These are phyloP conservation scores for Asarcornis scutulata DNA, from an alignment of 2,113 vertebrate species.

Conservation along the genomic window DNA sequence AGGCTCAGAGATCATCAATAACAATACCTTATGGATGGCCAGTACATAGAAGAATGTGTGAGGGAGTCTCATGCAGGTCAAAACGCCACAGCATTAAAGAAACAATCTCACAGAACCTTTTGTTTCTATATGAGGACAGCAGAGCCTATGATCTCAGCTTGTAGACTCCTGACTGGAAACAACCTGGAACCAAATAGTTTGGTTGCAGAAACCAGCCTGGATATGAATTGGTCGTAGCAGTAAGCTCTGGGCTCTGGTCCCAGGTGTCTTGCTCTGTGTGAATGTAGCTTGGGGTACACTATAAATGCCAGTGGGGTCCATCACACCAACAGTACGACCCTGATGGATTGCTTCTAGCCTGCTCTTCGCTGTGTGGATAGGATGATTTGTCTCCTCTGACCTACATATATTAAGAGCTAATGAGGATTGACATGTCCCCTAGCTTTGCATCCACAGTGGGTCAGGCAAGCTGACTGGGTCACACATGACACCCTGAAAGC, in stretches of 20 bases:
- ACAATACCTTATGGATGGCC: not conserved
- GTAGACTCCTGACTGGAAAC: not conserved
- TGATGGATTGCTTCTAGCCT: not conserved
- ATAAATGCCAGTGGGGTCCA: not conserved
- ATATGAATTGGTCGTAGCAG: not conserved
- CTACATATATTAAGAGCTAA: not conserved
- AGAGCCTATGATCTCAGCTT: not conserved
- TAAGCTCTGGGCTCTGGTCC: not conserved
- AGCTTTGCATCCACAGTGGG: not conserved
- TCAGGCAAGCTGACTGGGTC: not conserved
- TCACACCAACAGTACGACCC: fast-evolving
- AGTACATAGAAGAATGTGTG: not conserved
- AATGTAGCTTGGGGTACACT: not conserved
- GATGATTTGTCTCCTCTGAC: not conserved
- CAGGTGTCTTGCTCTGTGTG: not conserved
- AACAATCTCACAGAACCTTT: not conserved
- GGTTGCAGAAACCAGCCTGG: not conserved
- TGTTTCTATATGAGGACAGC: not conserved
- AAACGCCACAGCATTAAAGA: not conserved
- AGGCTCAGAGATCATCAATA: not conserved
- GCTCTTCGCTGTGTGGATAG: not conserved
- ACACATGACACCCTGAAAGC: not conserved
- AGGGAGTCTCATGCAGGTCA: not conserved
- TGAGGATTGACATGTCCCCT: not conserved
- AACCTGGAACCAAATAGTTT: not conserved